Base-by-base conservation (phyloP, 2,113 vertebrate genomes). In the Syngnathus typhle region DNA sequence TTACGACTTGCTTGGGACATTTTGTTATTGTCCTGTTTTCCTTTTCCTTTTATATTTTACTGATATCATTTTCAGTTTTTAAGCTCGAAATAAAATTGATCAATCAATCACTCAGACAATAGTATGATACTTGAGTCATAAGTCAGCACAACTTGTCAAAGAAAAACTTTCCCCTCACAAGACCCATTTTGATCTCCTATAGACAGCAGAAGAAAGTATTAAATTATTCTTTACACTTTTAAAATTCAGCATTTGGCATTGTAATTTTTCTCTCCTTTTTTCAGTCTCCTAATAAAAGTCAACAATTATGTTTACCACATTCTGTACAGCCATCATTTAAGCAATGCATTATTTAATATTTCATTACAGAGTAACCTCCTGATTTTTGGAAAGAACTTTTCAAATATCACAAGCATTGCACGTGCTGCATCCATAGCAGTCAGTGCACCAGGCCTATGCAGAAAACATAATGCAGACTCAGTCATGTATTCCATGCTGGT, bases 401-500 rank as follows among this genome's bases (percentile, higher is more conserved):
- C 32, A 13, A 39, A 38, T 59, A 12, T 1, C 6, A 11, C 38
- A 38, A 46, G 61, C 3, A 23, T 59, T 12, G 13, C n/a, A 12
- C 37, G 16, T 67, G 39, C 54, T 64, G 32, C 27, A 8, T 39
- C 23, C 21, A 36, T 18, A 23, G 49, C 43, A 13, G 60, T 44
- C 49, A 6, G 38, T n/a, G 47, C 12, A 3, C 41, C 41, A 11
- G 41, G 27, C 27, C 23, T 43, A 68, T 41, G 16, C 51, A 65
- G 21, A 16, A 46, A 44, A 65, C 44, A 38, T 68, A 47, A 67
- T 62, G 51, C 43, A 38, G 12, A 64, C 67, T 73, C 58, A 75
- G 15, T 70, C 67, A 70, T 56, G 47, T 78, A 51, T 71, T 78
- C 58, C 47, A 27, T 46, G 70, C 64, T 76, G 73, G 59, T 72